Evolutionary conservation across 2,797 vertebrate species (phyloP), one percentile per base, ranked within the genome.

Genomic region (Fratercula arctica): DNA sequence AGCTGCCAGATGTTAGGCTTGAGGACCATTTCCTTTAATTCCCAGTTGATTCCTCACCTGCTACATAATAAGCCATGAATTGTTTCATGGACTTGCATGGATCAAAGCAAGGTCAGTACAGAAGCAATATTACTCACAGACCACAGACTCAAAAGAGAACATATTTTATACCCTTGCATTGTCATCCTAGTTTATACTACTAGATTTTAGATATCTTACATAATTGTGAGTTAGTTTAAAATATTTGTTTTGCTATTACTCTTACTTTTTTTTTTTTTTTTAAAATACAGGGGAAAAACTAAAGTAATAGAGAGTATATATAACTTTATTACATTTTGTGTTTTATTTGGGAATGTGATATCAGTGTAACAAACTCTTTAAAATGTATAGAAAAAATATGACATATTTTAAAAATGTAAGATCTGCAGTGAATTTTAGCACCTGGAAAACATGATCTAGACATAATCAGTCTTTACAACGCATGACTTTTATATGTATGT

Each of bases 51-150:
- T 85, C 78, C 45, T 97, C 77, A 84, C 64, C 26, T 85, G 70
- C n/a, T 94, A 67, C 17, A 11, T 92, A 64, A 96, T 84, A 97
- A 98, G 95, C 96, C 97, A 97, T 98, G 74, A 92, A 89, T 76
- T 92, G 54, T 95, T 96, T 95, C 85, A 86, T 91, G 93, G 84
- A 90, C 97, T 97, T 96, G 97, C 97, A 97, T 95, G 91, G 90
- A 85, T 96, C 91, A 94, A 95, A 95, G 95, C 97, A 97, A 97
- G 97, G 93, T 95, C 97, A 95, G 90, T 95, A 97, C 8, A 90
- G 91, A 97, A 98, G 98, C 98, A 98, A 98, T 98, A 98, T 89
- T 91, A 92, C 54, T 96, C 92, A 87, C 95, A 79, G 94, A 98
- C 77, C 95, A 95, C 39, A 96, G 75, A 94, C 88, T 96, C 50